Evolutionary conservation across 2,113 vertebrate genomes (phyloP), one percentile per base, ranked within the genome.

Genomic region (Nothocercus nigrocapillus): DNA sequence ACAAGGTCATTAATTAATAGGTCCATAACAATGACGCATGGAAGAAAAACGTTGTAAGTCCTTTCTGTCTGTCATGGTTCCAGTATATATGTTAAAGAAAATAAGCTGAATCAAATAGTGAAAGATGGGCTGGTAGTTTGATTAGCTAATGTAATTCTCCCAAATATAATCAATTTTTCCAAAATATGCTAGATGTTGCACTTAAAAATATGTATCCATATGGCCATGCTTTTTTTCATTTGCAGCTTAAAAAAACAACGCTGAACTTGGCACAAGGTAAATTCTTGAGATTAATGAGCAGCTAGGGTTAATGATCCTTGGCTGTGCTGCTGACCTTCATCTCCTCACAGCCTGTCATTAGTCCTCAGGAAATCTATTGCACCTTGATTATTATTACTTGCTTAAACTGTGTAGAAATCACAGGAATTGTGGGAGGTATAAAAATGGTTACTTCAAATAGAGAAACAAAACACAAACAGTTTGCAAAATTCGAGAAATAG

Each of bases 321-420:
- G 87, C 92, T 92, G 82, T 93, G 79, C 84, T 93, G 96, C 86
- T 94, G 96, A 95, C 92, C 95, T 97, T 96, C 94, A 92, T 77
- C 94, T 94, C 82, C 80, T 93, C 86, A 85, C 89, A 93, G 77
- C 47, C 22, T 5, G 82, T 82, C 87, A 93, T 97, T 95, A 97
- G 97, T 97, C 86, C 92, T 95, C 89, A 96, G 91, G 96, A 97
- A 97, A 96, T 97, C 91, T 74, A 91, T 85, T 96, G 94, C 89
- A 89, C 80, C 93, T 96, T 94, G 73, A 81, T 94, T 91, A 80
- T 92, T 97, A 86, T 83, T 93, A 87, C 84, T 97, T 93, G 94
- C 82, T 89, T 86, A 94, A 83, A 68, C 94, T 87, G 77, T 66
- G 44, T 28, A 53, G 59, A 54, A 69, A 30, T 30, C 75, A 89